These are phyloP conservation scores for Petromus typicus DNA, from an alignment of 2,113 vertebrate species.

Conservation along the genomic window DNA sequence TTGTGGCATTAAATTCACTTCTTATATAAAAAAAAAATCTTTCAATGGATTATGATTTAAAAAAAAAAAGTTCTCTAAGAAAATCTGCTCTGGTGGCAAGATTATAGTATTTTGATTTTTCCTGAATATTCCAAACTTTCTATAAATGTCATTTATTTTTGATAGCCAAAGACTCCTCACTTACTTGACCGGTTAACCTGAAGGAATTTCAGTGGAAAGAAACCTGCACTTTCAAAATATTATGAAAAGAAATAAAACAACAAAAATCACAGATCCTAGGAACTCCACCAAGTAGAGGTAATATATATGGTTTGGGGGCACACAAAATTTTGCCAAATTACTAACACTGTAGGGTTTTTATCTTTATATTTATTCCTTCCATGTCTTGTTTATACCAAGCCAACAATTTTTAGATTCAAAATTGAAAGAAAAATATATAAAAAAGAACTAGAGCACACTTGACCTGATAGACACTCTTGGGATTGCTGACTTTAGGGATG, in stretches of 20 bases:
- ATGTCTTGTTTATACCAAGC: background rate
- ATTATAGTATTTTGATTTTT: background rate
- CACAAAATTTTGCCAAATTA: background rate
- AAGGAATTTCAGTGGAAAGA: constrained; percentile 22
- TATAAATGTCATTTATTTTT: constrained; percentile 17
- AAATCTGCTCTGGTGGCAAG: background rate
- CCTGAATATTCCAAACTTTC: background rate
- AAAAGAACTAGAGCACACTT: background rate
- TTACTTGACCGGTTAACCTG: background rate
- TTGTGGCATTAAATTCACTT: constrained; percentile 27
- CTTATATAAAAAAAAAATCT: background rate
- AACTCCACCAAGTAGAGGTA: background rate
- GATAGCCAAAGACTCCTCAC: background rate
- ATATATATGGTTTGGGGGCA: background rate
- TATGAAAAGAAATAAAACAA: background rate
- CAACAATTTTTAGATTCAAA: background rate
- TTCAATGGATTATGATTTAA: background rate
- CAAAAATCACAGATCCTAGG: background rate
- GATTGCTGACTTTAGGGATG: constrained; percentile 95
- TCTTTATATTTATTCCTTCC: background rate
- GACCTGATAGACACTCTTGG: constrained; percentile 97
- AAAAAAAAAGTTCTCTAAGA: background rate
- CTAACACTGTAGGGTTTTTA: background rate
- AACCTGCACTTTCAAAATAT: background rate
- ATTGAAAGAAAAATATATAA: background rate